Percentiles rank a stretch among this genome's conserved stretches.
Conservation (phyloP, 2,797 vertebrate species). For the Capromys pilorides region DNA sequence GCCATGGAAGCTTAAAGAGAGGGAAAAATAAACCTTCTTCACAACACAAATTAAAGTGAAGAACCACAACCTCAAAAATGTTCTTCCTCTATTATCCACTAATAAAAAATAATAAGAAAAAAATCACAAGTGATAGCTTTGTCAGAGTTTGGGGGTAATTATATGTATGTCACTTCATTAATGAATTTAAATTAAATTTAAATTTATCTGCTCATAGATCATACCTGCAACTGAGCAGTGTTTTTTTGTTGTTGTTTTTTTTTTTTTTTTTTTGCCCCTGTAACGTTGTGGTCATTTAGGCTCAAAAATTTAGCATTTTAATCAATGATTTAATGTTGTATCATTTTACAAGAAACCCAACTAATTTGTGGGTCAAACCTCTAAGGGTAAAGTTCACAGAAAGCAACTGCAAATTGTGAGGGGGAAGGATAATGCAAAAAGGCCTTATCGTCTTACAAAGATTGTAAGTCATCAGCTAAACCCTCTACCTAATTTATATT, state of each 20-base stretch:
- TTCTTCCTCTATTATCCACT: constrained; percentile 46
- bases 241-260: background rate
- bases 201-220: constrained; percentile 42
- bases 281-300: background rate
- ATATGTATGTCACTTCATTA: background rate
- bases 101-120: constrained; percentile 65
- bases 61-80: constrained; percentile 34
- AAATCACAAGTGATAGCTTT: constrained; percentile 50
- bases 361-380: constrained; percentile 35
- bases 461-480: background rate
- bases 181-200: constrained; percentile 68
- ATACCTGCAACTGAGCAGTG: background rate
- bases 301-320: constrained; percentile 20
- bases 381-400: constrained; percentile 22
- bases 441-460: background rate
- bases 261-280: background rate
- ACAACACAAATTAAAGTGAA: constrained; percentile 51
- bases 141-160: constrained; percentile 48
- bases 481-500: constrained; percentile 19
- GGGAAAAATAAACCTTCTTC: constrained; percentile 11
- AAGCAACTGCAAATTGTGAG: background rate
- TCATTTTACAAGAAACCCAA: constrained; percentile 43
- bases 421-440: background rate
- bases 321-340: background rate
- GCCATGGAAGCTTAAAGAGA: background rate